These are phyloP conservation scores for Dynastes hyllus DNA, from an alignment of 2,888 invertebrate species.

Conservation along the genomic window DNA sequence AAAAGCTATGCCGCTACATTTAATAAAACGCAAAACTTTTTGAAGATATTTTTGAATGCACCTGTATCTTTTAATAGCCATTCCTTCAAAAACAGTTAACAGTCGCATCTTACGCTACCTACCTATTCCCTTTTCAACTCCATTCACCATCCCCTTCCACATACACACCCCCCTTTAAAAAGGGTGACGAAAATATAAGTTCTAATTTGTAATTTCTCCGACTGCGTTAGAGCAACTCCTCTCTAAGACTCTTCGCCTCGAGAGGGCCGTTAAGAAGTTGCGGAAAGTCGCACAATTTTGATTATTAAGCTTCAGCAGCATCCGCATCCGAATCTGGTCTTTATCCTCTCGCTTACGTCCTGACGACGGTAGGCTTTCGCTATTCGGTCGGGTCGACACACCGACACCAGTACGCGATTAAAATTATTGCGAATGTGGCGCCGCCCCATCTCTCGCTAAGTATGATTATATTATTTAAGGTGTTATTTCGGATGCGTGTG, in stretches of 20 bases:
- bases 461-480: constrained; percentile 70
- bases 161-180: constrained; percentile 41
- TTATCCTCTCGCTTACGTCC: constrained; percentile 49
- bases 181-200: constrained; percentile 69
- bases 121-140: background rate
- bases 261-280: constrained; percentile 69
- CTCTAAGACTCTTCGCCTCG: constrained; percentile 55
- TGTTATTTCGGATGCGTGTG: constrained; percentile 51
- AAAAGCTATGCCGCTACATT: no score
- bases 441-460: constrained; percentile 61
- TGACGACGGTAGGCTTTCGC: constrained; percentile 23
- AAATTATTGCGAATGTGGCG: constrained; percentile 66
- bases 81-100: background rate
- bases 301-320: constrained; percentile 66
- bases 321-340: constrained; percentile 41
- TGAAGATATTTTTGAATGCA: no score
- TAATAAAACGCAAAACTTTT: no score
- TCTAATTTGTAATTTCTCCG: constrained; percentile 64
- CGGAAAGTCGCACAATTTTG: constrained; percentile 68
- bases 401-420: constrained; percentile 64
- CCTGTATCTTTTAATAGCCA: no score
- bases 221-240: constrained; percentile 63
- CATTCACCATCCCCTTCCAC: background rate
- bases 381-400: background rate
- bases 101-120: background rate